Percentiles rank a stretch among this genome's conserved stretches.
phyloP scores from a whole-genome alignment of 2,797 vertebrate genomes.

The Hippoglossus hippoglossus region DNA sequence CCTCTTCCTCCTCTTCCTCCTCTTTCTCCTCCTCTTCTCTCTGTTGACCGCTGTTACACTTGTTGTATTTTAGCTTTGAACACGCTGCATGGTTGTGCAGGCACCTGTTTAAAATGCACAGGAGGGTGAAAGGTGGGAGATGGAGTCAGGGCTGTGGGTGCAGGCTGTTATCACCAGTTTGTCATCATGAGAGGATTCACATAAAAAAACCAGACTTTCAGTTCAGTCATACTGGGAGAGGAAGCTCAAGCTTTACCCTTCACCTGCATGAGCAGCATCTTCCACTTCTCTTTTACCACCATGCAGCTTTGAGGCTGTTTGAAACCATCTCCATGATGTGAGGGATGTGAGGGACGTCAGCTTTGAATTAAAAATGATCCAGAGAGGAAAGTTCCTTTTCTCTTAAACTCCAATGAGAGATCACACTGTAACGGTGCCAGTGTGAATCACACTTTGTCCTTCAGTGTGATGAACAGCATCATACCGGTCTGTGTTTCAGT shows the following conservation, averaged over 20 bases:
- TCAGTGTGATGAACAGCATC: slow-evolving; percentile 1
- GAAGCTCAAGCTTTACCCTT: background rate
- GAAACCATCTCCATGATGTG: too few species aligned
- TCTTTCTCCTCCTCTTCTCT: background rate
- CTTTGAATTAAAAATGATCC: too few species aligned
- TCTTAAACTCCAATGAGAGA: background rate
- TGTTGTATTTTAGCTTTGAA: background rate
- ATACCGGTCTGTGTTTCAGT: background rate
- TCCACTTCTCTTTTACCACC: background rate
- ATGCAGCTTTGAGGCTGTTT: background rate
- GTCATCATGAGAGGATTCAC: background rate
- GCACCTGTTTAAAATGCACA: background rate
- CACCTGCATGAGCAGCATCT: background rate
- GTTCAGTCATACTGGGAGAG: background rate
- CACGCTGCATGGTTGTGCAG: background rate
- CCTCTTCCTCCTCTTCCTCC: background rate
- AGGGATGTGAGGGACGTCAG: background rate
- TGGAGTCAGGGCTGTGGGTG: background rate
- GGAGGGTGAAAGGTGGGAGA: background rate
- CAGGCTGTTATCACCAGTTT: background rate
- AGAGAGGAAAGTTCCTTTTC: too few species aligned
- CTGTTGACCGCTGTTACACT: too few species aligned
- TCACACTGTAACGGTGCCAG: slow-evolving; percentile 24
- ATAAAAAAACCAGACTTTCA: background rate
- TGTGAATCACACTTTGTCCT: slow-evolving; percentile 47